A percentile compares a stretch with the other conserved stretches of the same genome.
These are phyloP conservation scores for Rhodophaea formosa DNA, from an alignment of 2,888 invertebrate species.

Conservation along the genomic window DNA sequence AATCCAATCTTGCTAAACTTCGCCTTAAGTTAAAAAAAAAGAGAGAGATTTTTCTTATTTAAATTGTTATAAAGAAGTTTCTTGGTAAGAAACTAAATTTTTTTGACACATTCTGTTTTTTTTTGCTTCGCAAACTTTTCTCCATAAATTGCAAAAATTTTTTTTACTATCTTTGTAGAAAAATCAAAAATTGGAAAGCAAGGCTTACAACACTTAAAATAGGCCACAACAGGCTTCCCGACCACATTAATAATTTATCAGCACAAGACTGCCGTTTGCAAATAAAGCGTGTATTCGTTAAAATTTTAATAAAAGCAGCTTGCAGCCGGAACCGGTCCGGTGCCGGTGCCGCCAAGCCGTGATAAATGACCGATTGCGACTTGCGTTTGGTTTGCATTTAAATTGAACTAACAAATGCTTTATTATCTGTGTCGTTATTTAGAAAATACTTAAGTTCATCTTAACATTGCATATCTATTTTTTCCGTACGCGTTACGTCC, in stretches of 20 bases:
- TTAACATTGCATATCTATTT: too few relatives aligned
- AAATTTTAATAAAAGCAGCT: slow-evolving; percentile 80
- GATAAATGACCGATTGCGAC: slow-evolving; percentile 75
- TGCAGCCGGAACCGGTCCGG: slow-evolving; percentile 67
- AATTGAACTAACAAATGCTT: slow-evolving; percentile 54
- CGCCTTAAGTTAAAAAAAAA: too few relatives aligned
- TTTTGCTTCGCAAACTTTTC: too few relatives aligned
- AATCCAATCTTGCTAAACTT: too few relatives aligned
- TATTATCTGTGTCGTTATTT: slow-evolving; percentile 3
- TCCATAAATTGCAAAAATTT: too few relatives aligned
- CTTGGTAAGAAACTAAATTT: too few relatives aligned
- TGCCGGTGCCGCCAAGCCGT: slow-evolving; percentile 52
- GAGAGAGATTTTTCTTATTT: too few relatives aligned
- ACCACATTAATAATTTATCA: slow-evolving; percentile 82
- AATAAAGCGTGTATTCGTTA: slow-evolving; percentile 79
- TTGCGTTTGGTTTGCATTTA: slow-evolving; percentile 73
- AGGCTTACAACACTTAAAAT: slow-evolving; percentile 45
- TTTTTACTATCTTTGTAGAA: too few relatives aligned
- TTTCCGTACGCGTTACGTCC: too few relatives aligned
- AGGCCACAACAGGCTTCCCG: slow-evolving; percentile 51
- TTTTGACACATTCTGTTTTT: too few relatives aligned
- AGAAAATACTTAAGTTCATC: not conserved
- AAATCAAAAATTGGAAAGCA: slow-evolving; percentile 29
- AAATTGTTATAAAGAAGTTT: too few relatives aligned
- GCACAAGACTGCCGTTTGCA: slow-evolving; percentile 80